Conservation (phyloP, 1,140 invertebrate genomes). For the Wasmannia auropunctata region DNA sequence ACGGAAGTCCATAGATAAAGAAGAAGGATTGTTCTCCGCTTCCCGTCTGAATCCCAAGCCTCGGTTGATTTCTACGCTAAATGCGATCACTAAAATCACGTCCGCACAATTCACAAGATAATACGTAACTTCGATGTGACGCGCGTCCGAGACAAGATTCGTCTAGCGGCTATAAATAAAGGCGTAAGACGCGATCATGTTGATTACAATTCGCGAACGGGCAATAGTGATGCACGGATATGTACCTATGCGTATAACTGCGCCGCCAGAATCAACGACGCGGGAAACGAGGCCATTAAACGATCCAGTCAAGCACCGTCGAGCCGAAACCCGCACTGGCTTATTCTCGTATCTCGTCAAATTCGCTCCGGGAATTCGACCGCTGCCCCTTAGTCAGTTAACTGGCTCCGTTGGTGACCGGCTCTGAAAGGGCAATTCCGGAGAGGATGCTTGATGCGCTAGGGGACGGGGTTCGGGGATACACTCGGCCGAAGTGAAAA, state of each 20-base stretch:
- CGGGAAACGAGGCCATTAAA: slow-evolving; percentile 82
- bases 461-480: not conserved
- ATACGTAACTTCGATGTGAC: not conserved
- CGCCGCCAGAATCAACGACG: slow-evolving; percentile 72
- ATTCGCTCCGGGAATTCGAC: slow-evolving; percentile 54
- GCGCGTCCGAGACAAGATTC: not conserved
- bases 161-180: not conserved
- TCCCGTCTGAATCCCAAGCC: not conserved
- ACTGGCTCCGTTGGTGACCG: not conserved
- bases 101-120: not conserved
- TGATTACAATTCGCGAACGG: not conserved
- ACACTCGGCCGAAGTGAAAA: not conserved
- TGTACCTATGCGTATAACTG: slow-evolving; percentile 16
- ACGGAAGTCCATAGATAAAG: slow-evolving; percentile 4
- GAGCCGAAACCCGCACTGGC: slow-evolving; percentile 71
- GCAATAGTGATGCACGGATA: slow-evolving; percentile 55
- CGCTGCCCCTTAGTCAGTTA: slow-evolving; percentile 23
- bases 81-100: not conserved
- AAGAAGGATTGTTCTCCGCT: not conserved
- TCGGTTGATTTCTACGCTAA: not conserved
- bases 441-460: slow-evolving; percentile 4
- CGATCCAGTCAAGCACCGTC: slow-evolving; percentile 74
- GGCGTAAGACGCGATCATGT: not conserved
- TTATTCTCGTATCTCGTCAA: slow-evolving; percentile 60
- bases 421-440: not conserved